Evolutionary conservation across 1,140 invertebrate species (phyloP).

Genomic region (fruit fly (Drosophila melanogaster)): DNA sequence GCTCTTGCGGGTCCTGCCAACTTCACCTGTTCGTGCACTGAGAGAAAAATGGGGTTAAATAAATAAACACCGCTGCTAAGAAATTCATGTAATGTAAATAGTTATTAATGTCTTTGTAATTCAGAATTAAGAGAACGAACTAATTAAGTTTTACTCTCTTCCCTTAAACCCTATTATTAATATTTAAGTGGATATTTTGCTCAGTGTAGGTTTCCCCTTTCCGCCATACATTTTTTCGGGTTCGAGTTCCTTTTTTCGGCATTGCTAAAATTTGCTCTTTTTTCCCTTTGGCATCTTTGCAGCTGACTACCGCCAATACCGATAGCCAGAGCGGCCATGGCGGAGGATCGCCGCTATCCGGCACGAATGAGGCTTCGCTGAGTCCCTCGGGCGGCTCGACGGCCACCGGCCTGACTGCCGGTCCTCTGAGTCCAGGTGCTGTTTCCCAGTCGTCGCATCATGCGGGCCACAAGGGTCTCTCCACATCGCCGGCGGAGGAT

Average conservation of each 20-base stretch:
- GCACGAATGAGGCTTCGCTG: conserved; percentile 86
- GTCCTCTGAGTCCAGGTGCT: conserved; percentile 90
- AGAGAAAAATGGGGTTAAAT: background rate
- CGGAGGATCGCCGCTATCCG: conserved; percentile 85
- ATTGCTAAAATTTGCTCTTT: conserved; percentile 52
- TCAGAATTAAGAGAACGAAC: too few species aligned
- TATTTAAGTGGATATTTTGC: background rate
- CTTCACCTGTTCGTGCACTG: conserved; percentile 44
- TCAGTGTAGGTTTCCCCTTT: conserved; percentile 10
- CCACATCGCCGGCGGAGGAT: conserved; percentile 63
- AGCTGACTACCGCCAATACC: conserved; percentile 58
- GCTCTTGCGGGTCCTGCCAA: conserved; percentile 20
- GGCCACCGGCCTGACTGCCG: conserved; percentile 85
- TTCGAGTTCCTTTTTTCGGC: conserved; percentile 11
- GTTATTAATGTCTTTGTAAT: too few species aligned
- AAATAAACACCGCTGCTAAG: too few species aligned
- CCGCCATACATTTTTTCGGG: conserved; percentile 17
- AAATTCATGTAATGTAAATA: too few species aligned
- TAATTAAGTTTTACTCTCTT: too few species aligned
- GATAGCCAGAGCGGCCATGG: conserved; percentile 73
- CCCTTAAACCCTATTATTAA: background rate
- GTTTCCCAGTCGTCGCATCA: conserved; percentile 87
- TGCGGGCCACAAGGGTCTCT: conserved; percentile 49
- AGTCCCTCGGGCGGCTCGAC: conserved; percentile 88
- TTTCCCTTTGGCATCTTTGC: conserved; percentile 50